phyloP scores from a whole-genome alignment of 2,888 invertebrate species.

The Sipunculus nudus region DNA sequence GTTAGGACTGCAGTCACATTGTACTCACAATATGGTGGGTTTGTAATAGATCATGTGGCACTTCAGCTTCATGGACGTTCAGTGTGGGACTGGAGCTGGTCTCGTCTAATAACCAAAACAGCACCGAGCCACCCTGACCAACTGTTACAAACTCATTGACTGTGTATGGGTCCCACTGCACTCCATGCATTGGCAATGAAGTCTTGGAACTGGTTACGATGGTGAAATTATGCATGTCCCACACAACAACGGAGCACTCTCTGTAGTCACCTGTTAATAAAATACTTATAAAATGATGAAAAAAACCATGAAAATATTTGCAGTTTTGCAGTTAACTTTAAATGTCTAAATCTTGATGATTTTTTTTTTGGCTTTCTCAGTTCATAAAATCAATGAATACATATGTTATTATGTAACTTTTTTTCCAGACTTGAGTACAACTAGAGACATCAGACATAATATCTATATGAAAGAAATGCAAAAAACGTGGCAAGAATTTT shows the following conservation, averaged over 20 bases:
- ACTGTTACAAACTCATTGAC: slow-evolving; percentile 63
- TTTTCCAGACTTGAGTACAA: no score
- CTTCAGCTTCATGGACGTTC: slow-evolving; percentile 59
- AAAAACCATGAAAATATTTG: no score
- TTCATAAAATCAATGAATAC: no score
- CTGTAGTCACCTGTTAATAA: slow-evolving; percentile 56
- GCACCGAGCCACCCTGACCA: slow-evolving; percentile 53
- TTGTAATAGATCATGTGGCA: slow-evolving; percentile 57
- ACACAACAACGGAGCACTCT: slow-evolving; percentile 57
- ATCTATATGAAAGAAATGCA: no score
- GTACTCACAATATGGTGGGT: slow-evolving; percentile 44
- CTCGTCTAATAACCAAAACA: slow-evolving; percentile 64
- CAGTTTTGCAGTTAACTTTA: no score
- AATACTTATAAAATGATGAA: slow-evolving; percentile 1
- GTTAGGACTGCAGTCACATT: no score
- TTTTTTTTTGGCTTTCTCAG: no score
- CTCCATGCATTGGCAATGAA: slow-evolving; percentile 53
- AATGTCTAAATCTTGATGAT: no score
- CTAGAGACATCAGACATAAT: no score
- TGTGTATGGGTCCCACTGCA: slow-evolving; percentile 62
- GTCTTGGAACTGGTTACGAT: slow-evolving; percentile 53
- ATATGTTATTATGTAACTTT: no score
- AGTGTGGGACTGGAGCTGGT: slow-evolving; percentile 35
- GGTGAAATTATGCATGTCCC: slow-evolving; percentile 54
- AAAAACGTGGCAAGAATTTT: no score